Percentiles rank a stretch among this genome's conserved stretches.
phyloP scores from a whole-genome alignment of 2,888 invertebrate species.

The Lepidochrysops patricia region DNA sequence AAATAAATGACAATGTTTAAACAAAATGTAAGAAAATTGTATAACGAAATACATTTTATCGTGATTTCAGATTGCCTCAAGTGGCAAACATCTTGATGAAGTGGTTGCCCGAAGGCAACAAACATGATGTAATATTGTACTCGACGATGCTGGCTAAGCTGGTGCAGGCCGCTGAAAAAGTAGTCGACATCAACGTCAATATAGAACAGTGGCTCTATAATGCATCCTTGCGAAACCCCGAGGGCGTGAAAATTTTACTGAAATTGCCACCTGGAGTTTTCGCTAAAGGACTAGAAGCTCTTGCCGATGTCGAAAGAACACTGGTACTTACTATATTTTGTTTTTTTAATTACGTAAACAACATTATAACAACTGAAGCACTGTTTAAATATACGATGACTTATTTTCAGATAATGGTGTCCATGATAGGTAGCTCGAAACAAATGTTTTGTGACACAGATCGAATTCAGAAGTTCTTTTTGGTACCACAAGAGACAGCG shows the following conservation, averaged over 20 bases:
- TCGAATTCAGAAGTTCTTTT: slow-evolving; percentile 48
- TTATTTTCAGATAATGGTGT: slow-evolving; percentile 48
- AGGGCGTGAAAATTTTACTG: slow-evolving; percentile 43
- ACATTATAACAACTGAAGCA: not conserved
- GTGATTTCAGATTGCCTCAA: slow-evolving; percentile 43
- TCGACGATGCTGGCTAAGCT: slow-evolving; percentile 56
- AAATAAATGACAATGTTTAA: not conserved
- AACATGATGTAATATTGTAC: slow-evolving; percentile 52
- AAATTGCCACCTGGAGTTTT: slow-evolving; percentile 41
- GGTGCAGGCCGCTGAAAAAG: slow-evolving; percentile 47
- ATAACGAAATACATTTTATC: not conserved
- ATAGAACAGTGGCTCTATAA: slow-evolving; percentile 58
- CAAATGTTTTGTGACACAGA: slow-evolving; percentile 59
- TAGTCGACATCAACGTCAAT: slow-evolving; percentile 51
- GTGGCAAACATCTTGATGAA: slow-evolving; percentile 44
- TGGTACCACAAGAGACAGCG: slow-evolving; percentile 39
- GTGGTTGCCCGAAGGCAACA: slow-evolving; percentile 41
- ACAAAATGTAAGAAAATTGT: not conserved
- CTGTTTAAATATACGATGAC: not conserved
- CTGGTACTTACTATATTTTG: slow-evolving; percentile 42
- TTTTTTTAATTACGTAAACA: not conserved
- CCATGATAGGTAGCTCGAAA: slow-evolving; percentile 47
- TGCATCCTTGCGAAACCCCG: slow-evolving; percentile 49
- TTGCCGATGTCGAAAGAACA: slow-evolving; percentile 57
- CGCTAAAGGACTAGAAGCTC: slow-evolving; percentile 51